A percentile compares a stretch with the other conserved stretches of the same genome.
Evolutionary conservation across 2,113 vertebrate genomes (phyloP).

Genomic region (Takifugu flavidus): DNA sequence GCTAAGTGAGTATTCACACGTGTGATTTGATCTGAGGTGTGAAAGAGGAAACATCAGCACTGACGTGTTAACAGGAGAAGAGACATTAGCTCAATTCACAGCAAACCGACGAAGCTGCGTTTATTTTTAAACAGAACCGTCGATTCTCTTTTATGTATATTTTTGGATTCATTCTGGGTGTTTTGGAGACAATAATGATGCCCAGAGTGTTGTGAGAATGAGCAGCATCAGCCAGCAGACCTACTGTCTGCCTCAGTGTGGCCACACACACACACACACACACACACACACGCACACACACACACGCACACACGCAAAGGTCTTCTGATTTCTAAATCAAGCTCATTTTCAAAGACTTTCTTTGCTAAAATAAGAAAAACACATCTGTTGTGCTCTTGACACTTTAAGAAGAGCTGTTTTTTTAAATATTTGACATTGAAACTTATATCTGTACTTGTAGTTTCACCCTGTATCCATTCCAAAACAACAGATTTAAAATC

Average conservation of each 20-base stretch:
- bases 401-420: background rate
- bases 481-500: too few species aligned
- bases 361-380: conserved; percentile 32
- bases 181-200: too few species aligned
- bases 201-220: background rate
- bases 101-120: too few species aligned
- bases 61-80: too few species aligned
- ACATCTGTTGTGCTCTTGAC: background rate
- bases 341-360: conserved; percentile 23
- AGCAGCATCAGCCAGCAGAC: background rate
- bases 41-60: conserved; percentile 6
- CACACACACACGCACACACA: background rate
- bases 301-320: conserved; percentile 4
- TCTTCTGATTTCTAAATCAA: conserved; percentile 27
- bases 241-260: background rate
- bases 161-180: too few species aligned
- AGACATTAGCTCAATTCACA: too few species aligned
- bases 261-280: background rate
- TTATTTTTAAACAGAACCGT: too few species aligned
- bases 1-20: conserved; percentile 31
- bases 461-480: too few species aligned
- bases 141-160: too few species aligned
- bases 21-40: conserved; percentile 25
- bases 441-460: too few species aligned
- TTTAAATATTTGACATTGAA: too few species aligned